Evolutionary conservation across 2,797 vertebrate genomes (phyloP).

Genomic region (Salmo trutta): DNA sequence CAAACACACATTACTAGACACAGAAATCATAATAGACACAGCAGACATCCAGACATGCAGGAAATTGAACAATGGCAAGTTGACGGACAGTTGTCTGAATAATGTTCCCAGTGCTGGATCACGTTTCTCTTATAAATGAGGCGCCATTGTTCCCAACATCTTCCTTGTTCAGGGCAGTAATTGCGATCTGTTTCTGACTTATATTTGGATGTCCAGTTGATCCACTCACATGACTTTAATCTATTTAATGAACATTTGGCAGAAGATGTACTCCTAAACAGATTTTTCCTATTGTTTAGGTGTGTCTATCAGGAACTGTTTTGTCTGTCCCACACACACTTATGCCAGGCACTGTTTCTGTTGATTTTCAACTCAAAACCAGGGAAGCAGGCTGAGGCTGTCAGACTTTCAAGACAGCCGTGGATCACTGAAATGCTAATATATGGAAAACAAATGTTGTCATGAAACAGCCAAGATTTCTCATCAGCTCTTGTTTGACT

Average conservation of each 20-base stretch:
- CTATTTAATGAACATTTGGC: slow-evolving; percentile 72
- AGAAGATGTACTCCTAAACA: slow-evolving; percentile 59
- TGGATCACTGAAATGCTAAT: slow-evolving; percentile 61
- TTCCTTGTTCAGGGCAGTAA: slow-evolving; percentile 61
- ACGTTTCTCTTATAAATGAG: slow-evolving; percentile 70
- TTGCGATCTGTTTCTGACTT: slow-evolving; percentile 67
- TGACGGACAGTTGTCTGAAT: slow-evolving; percentile 53
- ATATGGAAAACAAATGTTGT: slow-evolving; percentile 60
- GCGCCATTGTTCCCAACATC: slow-evolving; percentile 69
- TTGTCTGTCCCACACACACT: slow-evolving; percentile 27
- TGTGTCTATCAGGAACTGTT: slow-evolving; percentile 56
- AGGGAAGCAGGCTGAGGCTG: not conserved
- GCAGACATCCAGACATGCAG: slow-evolving; percentile 47
- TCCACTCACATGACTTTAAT: slow-evolving; percentile 72
- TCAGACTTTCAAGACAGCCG: slow-evolving; percentile 43
- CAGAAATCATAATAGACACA: slow-evolving; percentile 45
- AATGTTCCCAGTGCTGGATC: slow-evolving; percentile 60
- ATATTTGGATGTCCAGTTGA: slow-evolving; percentile 73
- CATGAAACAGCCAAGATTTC: slow-evolving; percentile 36
- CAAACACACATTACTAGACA: slow-evolving; percentile 33
- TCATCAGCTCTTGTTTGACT: slow-evolving; percentile 35
- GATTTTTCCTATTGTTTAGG: slow-evolving; percentile 59
- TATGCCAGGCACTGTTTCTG: slow-evolving; percentile 29
- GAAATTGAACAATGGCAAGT: slow-evolving; percentile 60
- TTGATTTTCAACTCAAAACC: slow-evolving; percentile 29